Conservation (phyloP, 2,888 invertebrate genomes). For the Loripinus fragilis region DNA sequence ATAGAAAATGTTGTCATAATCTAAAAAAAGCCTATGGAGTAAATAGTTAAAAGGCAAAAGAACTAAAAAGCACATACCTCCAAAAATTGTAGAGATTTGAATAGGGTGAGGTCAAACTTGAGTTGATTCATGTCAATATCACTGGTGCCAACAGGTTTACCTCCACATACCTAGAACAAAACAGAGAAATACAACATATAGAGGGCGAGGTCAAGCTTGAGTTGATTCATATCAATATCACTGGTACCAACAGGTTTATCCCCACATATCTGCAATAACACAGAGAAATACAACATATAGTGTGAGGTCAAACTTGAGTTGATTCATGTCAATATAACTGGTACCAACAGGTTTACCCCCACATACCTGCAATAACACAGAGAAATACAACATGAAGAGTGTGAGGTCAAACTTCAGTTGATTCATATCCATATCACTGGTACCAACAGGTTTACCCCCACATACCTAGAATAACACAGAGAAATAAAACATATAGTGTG, state of each 20-base stretch:
- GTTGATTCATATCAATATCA: no score
- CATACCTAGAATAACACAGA: conserved; percentile 78
- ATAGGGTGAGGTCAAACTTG: conserved; percentile 91
- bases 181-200: no score
- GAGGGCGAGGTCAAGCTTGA: no score
- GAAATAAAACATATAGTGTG: no score
- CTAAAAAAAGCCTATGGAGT: no score
- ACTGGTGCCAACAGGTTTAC: conserved; percentile 90
- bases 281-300: no score
- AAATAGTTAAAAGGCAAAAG: no score
- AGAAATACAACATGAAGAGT: conserved; percentile 89
- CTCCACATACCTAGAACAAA: conserved; percentile 84
- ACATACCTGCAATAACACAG: conserved; percentile 87
- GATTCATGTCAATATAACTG: conserved; percentile 93
- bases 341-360: conserved; percentile 89
- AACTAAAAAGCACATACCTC: conserved; percentile 86
- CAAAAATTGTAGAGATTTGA: conserved; percentile 90
- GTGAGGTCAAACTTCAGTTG: conserved; percentile 91
- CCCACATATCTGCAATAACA: no score
- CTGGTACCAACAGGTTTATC: no score
- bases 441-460: conserved; percentile 88
- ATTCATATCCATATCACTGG: conserved; percentile 93
- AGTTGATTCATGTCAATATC: conserved; percentile 93
- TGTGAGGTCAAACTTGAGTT: conserved; percentile 91
- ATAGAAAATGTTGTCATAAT: no score